phyloP scores from a whole-genome alignment of 2,888 invertebrate genomes.

The Drosophila mercatorum region DNA sequence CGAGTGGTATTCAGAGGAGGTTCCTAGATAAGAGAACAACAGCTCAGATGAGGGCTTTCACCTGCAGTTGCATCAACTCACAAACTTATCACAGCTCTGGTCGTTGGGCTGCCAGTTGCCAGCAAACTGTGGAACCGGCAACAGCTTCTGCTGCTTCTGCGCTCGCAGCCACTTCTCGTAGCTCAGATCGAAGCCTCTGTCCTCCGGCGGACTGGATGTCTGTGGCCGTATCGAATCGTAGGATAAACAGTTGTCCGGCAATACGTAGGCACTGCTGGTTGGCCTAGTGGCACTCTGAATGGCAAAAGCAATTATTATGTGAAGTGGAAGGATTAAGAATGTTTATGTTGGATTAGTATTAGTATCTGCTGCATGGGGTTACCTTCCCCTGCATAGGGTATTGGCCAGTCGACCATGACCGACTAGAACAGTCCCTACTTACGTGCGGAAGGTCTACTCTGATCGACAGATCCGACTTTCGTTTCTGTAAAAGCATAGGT shows the following conservation, averaged over 20 bases:
- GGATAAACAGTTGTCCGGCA: not conserved
- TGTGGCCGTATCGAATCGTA: not conserved
- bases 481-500: not conserved
- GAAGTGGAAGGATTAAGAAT: no score
- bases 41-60: conserved; percentile 3
- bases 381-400: not conserved
- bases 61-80: conserved; percentile 24
- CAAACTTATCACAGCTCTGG: conserved; percentile 23
- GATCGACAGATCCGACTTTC: not conserved
- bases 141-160: not conserved
- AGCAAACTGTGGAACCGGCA: no score
- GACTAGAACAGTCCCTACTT: not conserved
- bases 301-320: not conserved
- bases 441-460: not conserved
- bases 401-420: not conserved
- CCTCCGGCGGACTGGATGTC: not conserved
- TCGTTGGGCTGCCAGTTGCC: conserved; percentile 9
- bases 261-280: not conserved
- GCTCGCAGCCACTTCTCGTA: conserved; percentile 24
- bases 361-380: not conserved
- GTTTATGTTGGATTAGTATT: not conserved
- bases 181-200: conserved; percentile 13
- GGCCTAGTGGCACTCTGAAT: conserved; percentile 5
- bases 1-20: conserved; percentile 52
- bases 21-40: conserved; percentile 27